Percentiles rank a stretch among this genome's conserved stretches.
Evolutionary conservation across 2,888 invertebrate genomes (phyloP).

Genomic region (Eristalis tenax): DNA sequence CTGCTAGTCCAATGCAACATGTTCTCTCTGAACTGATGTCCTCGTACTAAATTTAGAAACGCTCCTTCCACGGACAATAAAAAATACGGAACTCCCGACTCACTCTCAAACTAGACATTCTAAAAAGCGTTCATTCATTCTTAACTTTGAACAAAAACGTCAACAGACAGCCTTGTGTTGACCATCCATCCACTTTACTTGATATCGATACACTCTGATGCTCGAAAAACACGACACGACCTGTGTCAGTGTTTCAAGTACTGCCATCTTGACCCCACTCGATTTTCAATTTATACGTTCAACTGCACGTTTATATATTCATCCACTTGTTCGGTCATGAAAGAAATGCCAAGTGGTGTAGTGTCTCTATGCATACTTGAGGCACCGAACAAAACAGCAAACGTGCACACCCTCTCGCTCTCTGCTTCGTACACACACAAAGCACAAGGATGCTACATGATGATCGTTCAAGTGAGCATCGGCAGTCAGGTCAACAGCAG

Average conservation of each 20-base stretch:
- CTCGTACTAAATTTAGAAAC: too few relatives aligned
- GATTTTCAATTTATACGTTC: conserved; percentile 9
- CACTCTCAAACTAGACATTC: too few relatives aligned
- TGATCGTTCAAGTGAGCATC: conserved; percentile 58
- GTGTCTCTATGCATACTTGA: neutral
- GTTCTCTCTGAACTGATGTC: too few relatives aligned
- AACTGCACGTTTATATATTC: neutral
- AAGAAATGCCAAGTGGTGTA: conserved; percentile 10
- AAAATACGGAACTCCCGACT: too few relatives aligned
- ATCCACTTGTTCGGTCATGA: conserved; percentile 1
- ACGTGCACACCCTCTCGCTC: neutral
- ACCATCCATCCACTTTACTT: neutral
- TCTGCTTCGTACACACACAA: conserved; percentile 7
- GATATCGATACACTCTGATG: neutral
- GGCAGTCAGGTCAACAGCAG: conserved; percentile 7
- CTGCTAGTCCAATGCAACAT: too few relatives aligned
- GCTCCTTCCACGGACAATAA: too few relatives aligned
- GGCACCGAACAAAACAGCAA: conserved; percentile 24
- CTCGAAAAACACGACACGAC: neutral
- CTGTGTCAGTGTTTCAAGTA: neutral
- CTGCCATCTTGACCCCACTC: neutral
- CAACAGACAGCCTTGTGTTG: too few relatives aligned
- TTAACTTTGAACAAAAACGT: too few relatives aligned
- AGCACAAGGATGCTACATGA: conserved; percentile 39
- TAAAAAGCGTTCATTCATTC: too few relatives aligned